Evolutionary conservation across 2,888 invertebrate species (phyloP).

Genomic region (Leucozona laternaria): DNA sequence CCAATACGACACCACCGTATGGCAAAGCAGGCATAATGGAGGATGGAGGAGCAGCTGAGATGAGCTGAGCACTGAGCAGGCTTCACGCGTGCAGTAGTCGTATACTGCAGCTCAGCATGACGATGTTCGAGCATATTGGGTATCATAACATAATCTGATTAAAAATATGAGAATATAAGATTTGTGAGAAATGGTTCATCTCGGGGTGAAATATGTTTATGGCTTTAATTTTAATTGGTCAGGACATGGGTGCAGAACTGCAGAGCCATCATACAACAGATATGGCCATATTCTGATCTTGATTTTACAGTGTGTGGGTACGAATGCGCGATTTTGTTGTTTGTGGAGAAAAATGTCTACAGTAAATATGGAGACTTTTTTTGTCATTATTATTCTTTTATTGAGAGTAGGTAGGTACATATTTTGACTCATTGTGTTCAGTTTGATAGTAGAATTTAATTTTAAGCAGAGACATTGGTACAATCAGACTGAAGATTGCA

Average conservation of each 20-base stretch:
- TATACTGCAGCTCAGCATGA: conserved; percentile 61
- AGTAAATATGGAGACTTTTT: not conserved
- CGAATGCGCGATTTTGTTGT: conserved; percentile 1
- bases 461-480: too few species aligned
- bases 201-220: conserved; percentile 77
- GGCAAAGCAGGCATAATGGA: not conserved
- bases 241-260: conserved; percentile 72
- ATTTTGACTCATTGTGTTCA: not conserved
- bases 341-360: not conserved
- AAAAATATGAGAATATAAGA: conserved; percentile 76
- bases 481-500: too few species aligned
- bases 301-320: conserved; percentile 58
- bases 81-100: conserved; percentile 46
- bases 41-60: not conserved
- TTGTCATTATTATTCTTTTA: not conserved
- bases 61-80: conserved; percentile 7
- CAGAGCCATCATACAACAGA: conserved; percentile 27
- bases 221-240: conserved; percentile 77
- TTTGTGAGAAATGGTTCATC: conserved; percentile 77
- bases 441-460: not conserved
- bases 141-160: conserved; percentile 76
- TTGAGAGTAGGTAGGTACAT: not conserved
- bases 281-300: conserved; percentile 30
- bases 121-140: conserved; percentile 71
- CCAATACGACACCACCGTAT: conserved; percentile 43